These are phyloP conservation scores for Craseonycteris thonglongyai DNA, from an alignment of 2,113 vertebrate genomes.

Conservation along the genomic window DNA sequence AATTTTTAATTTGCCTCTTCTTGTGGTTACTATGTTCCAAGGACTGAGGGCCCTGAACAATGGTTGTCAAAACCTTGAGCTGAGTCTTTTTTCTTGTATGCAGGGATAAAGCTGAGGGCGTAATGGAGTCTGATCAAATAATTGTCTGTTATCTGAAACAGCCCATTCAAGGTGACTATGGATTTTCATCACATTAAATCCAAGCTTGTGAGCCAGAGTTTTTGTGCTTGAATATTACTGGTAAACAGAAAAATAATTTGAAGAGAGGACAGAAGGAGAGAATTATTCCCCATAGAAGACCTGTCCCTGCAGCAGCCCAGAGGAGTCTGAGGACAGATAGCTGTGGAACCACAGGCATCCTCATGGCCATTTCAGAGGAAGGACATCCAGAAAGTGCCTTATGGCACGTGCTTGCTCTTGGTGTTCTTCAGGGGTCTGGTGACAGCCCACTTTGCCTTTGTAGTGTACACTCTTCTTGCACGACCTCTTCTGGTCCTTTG, in stretches of 20 bases:
- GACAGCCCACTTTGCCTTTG: neutral
- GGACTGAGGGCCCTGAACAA: conserved; percentile 77
- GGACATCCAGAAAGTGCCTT: neutral
- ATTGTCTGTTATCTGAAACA: conserved; percentile 44
- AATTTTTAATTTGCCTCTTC: conserved; percentile 83
- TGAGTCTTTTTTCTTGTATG: conserved; percentile 44
- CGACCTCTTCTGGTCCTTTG: neutral
- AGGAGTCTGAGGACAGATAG: neutral
- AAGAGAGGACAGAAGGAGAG: neutral
- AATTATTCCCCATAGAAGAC: neutral
- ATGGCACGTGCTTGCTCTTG: accelerated
- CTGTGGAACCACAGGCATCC: neutral
- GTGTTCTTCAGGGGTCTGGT: neutral
- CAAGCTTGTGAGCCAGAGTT: conserved; percentile 41
- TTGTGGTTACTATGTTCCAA: conserved; percentile 75
- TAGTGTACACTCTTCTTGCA: neutral
- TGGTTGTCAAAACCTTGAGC: conserved; percentile 72
- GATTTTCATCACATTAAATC: conserved; percentile 56
- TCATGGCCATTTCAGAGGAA: neutral
- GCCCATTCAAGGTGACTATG: conserved; percentile 55
- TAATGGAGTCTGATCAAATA: conserved; percentile 51
- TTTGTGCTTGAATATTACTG: conserved; percentile 55
- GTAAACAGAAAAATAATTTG: conserved; percentile 53
- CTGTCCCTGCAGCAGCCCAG: neutral
- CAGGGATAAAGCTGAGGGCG: conserved; percentile 35